These are phyloP conservation scores for Petrocephalus microphthalmus DNA, from an alignment of 2,113 vertebrate species.

Conservation along the genomic window DNA sequence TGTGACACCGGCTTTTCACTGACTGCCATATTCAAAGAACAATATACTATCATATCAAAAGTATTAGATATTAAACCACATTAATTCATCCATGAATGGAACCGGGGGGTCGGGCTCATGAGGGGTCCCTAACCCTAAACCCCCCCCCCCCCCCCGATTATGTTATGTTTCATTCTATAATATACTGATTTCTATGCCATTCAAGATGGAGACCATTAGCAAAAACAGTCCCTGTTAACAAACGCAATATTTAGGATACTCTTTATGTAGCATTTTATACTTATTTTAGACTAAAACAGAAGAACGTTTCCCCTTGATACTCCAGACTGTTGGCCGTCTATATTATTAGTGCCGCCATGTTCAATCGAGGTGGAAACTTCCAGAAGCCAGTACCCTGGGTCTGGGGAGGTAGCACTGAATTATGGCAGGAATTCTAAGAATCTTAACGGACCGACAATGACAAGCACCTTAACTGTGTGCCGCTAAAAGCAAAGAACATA, in stretches of 20 bases:
- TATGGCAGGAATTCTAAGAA: not conserved
- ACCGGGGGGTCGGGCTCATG: not conserved
- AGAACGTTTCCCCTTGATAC: not conserved
- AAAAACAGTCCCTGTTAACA: too few species aligned
- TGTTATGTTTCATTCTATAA: too few species aligned
- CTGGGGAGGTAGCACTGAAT: not conserved
- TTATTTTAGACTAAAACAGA: too few species aligned
- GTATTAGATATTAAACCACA: not conserved
- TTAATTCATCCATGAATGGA: not conserved
- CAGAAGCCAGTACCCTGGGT: not conserved
- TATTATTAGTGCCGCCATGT: not conserved
- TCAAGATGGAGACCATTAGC: too few species aligned
- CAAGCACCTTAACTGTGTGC: not conserved
- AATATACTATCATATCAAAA: not conserved
- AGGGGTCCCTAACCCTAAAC: too few species aligned
- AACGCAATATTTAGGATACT: too few species aligned
- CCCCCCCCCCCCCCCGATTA: too few species aligned
- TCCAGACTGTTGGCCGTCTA: not conserved
- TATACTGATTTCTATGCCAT: too few species aligned
- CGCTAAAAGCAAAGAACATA: not conserved
- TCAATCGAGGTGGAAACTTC: not conserved
- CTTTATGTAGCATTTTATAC: too few species aligned
- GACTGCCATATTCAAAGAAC: not conserved
- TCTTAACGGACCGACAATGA: not conserved
- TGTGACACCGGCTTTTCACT: not conserved